Evolutionary conservation across 30 jellyfish, hydroid and myxozoan species (phyloP), one percentile per base, ranked within the genome.

Genomic region (Clytia hemisphaerica): DNA sequence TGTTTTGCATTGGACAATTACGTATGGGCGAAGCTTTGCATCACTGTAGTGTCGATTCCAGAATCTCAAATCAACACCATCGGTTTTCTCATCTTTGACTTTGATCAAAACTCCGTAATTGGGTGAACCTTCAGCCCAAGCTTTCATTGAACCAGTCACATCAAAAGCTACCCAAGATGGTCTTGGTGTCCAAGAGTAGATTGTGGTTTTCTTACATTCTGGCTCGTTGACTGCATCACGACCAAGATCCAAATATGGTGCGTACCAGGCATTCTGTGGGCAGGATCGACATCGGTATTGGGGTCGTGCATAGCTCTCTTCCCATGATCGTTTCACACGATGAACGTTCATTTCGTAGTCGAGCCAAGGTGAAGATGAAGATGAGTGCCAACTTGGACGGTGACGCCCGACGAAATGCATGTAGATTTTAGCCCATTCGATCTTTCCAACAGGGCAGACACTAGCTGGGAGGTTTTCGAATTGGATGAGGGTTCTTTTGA

Each of bases 71-170:
- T 44, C 70, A 22, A 37, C 30, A 1, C 70, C 70, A 21, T 57
- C 30, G 14, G 36, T 30, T 5, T n/a, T n/a, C 30, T 57, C 70
- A 21, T 57, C 42, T 26, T 22, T 44, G 19, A 57, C 50, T 44
- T 57, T 57, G 44, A 57, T 57, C 70, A 57, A n/a, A 4, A 57
- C 70, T 4, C 70, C 70, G 50, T 57, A 57, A 21, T 57, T 57
- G 33, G 70, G 70, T 21, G 1, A 9, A 0, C 70, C 70, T 22
- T 26, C 33, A n/a, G n/a, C 16, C 70, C 70, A 57, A 6, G 1
- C 70, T 30, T 22, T 30, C 7, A 57, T 44, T 3, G 70, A 37
- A 5, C 33, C 19, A n/a, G 70, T 57, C 7, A 57, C 70, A 30
- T 57, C 70, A 57, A 57, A 57, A 5, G 25, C 70, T 5, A 57